Evolutionary conservation across 2,113 vertebrate species (phyloP).

Genomic region (Lophochroa leadbeateri): DNA sequence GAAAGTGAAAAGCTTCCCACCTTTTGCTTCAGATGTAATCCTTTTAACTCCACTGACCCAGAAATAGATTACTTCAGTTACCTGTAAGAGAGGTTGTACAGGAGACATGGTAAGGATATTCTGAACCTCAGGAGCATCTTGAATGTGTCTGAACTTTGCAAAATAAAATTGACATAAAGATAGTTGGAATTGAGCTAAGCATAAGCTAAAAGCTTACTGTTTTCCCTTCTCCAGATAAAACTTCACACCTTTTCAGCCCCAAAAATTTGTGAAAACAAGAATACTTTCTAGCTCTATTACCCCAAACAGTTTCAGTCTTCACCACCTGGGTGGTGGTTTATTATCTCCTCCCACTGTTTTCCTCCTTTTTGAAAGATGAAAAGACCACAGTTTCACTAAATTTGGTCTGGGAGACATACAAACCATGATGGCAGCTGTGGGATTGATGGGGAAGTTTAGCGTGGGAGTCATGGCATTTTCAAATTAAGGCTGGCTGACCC

Average conservation of each 20-base stretch:
- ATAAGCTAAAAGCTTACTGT: not conserved
- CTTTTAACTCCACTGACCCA: not conserved
- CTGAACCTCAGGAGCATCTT: not conserved
- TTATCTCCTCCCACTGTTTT: not conserved
- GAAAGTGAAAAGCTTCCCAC: not conserved
- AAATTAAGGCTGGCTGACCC: constrained; percentile 41
- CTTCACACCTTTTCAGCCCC: not conserved
- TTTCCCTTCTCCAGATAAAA: not conserved
- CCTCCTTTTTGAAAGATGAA: not conserved
- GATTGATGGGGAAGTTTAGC: not conserved
- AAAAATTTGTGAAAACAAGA: not conserved
- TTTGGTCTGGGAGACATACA: not conserved
- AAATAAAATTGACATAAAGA: not conserved
- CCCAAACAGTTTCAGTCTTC: not conserved
- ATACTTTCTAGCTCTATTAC: not conserved
- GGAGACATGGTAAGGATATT: not conserved
- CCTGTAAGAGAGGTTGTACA: fast-evolving
- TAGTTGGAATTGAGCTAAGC: not conserved
- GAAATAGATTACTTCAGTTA: not conserved
- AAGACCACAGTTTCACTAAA: not conserved
- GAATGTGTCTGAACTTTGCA: not conserved
- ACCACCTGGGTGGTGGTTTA: not conserved
- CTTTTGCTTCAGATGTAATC: not conserved
- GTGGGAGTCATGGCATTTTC: constrained; percentile 42
- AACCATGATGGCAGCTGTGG: not conserved